These are phyloP conservation scores for Podocnemis expansa DNA, from an alignment of 2,113 vertebrate genomes.

Conservation along the genomic window DNA sequence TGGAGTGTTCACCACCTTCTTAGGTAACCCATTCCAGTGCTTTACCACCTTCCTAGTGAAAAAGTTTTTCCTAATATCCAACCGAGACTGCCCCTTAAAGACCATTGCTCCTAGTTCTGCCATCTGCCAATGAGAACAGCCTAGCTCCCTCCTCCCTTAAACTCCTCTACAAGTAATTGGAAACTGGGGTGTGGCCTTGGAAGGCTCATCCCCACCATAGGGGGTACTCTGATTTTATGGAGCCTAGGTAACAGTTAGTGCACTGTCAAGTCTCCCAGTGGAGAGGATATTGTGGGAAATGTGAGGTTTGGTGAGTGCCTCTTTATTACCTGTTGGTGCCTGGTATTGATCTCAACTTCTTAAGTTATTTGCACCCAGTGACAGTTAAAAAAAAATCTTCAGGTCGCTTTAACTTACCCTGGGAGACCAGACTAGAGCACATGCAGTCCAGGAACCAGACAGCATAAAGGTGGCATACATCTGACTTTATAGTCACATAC, in stretches of 20 bases:
- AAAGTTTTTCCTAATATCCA: no score
- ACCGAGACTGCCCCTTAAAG: no score
- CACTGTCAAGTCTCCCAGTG: background rate
- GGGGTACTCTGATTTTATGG: background rate
- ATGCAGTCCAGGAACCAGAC: background rate
- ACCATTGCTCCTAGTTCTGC: no score
- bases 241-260: background rate
- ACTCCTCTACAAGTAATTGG: background rate
- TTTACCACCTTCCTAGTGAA: no score
- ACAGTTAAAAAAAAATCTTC: background rate
- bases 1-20: no score
- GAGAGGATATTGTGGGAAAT: background rate
- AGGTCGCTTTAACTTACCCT: background rate
- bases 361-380: background rate
- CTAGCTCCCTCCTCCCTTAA: no score
- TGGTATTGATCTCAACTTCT: constrained; percentile 1
- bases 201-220: background rate
- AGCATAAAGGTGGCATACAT: constrained; percentile 13
- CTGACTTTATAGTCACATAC: background rate
- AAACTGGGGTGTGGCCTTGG: background rate
- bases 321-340: background rate
- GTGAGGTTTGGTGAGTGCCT: background rate
- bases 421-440: background rate
- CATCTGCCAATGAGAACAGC: no score
- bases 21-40: no score